Evolutionary conservation across 2,113 vertebrate genomes (phyloP), one percentile per base, ranked within the genome.

Genomic region (Cynopterus brachyotis): DNA sequence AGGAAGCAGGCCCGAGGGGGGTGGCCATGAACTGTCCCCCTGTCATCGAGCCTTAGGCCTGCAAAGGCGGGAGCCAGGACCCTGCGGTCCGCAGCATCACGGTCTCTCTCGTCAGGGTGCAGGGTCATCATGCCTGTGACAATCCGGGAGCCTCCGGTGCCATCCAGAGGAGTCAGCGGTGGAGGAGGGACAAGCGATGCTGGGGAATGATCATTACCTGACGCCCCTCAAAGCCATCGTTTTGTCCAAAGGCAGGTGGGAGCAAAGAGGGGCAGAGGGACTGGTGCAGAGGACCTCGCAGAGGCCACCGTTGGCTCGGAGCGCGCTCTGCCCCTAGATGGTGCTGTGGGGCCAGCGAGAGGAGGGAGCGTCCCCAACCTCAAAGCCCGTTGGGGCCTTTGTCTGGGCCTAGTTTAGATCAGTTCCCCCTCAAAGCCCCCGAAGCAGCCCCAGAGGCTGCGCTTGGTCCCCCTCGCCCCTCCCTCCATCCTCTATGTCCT

Each of bases 281-380:
- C 28, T 89, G 24, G 22, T 16, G 53, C 45, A 1, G 28, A 59
- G 37, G 22, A 37, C 62, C 66, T 69, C 4, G 3, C 47, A 2
- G 24, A 40, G 64, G 60, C 30, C 50, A 35, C 59, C 15, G 0
- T 32, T 20, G 16, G 66, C 57, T n/a, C 15, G 2, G 50, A 82
- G 42, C 69, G 2, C 0, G 50, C 57, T 76, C 72, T 53, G 86
- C 84, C 98, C 89, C 97, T 98, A 98, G 98, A 83, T 97, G 97
- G 98, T 19, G 97, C 97, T 97, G 66, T 95, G 72, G 9, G 69
- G 95, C 89, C 37, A 92, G 88, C 53, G 50, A 62, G 91, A 24
- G 69, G 22, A 15, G 69, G 55, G 40, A 78, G 28, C 3, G 40
- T n/a, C 32, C 32, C 57, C 9, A 7, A 12, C 8, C 35, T 62